Conservation (phyloP, 2,113 vertebrate genomes). For the Sturnus vulgaris region DNA sequence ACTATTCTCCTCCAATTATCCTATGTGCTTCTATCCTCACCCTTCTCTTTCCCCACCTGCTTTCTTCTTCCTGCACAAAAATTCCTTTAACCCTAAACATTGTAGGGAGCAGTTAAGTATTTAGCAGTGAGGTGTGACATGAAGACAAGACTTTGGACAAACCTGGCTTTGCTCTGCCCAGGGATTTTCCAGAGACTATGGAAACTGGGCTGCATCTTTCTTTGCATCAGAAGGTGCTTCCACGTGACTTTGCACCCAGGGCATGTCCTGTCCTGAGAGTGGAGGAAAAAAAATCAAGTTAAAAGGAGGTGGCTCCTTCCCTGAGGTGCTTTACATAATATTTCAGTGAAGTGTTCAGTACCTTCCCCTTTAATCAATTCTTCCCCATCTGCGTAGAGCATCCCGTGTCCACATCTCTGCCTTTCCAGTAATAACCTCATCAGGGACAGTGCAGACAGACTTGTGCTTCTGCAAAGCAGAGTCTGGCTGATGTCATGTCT, state of each 20-base stretch:
- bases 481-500: conserved; percentile 61
- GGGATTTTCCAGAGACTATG: background rate
- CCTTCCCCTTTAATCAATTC: background rate
- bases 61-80: background rate
- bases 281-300: background rate
- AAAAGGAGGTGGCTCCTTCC: background rate
- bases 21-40: background rate
- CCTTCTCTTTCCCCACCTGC: background rate
- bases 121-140: background rate
- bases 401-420: background rate
- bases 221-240: background rate
- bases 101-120: background rate
- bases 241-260: background rate
- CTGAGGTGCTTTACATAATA: background rate
- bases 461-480: background rate
- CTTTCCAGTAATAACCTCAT: background rate
- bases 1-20: background rate
- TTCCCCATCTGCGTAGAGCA: background rate
- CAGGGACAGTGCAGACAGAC: background rate
- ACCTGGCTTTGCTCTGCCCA: background rate
- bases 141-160: background rate
- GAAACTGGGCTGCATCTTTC: background rate
- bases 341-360: background rate
- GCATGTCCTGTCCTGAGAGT: background rate
- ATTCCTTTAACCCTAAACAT: background rate